Percentiles rank a stretch among this genome's conserved stretches.
Conservation (phyloP, 2,113 vertebrate genomes). For the Pantherophis guttatus region DNA sequence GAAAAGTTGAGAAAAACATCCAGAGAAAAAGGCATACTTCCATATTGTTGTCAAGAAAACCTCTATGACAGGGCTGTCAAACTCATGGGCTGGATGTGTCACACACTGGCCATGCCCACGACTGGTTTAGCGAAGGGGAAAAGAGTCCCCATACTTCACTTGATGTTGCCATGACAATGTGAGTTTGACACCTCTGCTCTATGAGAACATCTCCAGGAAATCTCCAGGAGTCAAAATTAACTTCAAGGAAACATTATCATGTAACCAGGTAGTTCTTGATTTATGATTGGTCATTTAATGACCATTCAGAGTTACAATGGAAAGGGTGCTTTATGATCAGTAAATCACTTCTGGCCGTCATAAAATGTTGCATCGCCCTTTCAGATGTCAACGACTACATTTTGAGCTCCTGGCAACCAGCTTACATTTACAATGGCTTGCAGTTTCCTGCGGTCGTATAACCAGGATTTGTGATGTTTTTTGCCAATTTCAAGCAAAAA, state of each 20-base stretch:
- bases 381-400: background rate
- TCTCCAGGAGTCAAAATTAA: background rate
- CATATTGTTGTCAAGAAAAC: background rate
- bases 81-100: too few relatives aligned
- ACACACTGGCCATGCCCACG: too few relatives aligned
- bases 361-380: background rate
- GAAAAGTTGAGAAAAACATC: background rate
- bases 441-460: background rate
- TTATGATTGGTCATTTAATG: background rate
- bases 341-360: background rate
- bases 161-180: too few relatives aligned
- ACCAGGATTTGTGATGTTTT: background rate
- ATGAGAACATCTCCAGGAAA: background rate
- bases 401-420: background rate
- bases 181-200: too few relatives aligned
- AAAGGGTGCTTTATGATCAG: background rate
- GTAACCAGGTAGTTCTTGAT: background rate
- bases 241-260: background rate
- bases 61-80: background rate
- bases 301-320: too few relatives aligned
- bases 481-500: background rate
- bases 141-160: too few relatives aligned
- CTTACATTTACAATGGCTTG: background rate
- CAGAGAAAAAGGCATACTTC: background rate
- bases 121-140: too few relatives aligned